Conservation (phyloP, 2,797 vertebrate species). For the Pipistrellus kuhlii region DNA sequence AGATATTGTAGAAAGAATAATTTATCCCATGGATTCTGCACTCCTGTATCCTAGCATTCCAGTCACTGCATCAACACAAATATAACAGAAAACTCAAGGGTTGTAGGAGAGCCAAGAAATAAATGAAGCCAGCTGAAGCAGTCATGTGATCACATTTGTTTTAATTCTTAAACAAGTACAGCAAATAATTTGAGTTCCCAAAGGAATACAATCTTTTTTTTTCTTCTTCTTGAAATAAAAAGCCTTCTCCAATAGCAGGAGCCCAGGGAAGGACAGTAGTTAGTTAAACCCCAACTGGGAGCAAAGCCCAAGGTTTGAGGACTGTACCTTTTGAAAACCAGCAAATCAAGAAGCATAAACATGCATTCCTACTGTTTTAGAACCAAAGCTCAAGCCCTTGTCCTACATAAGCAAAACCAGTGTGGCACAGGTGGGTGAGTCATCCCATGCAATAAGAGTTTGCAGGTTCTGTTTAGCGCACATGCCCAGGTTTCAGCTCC, state of each 20-base stretch:
- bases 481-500: not conserved
- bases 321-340: not conserved
- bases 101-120: not conserved
- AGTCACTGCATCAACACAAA: conserved; percentile 51
- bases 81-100: conserved; percentile 36
- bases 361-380: not conserved
- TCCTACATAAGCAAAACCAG: conserved; percentile 7
- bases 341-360: not conserved
- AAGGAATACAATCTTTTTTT: not conserved
- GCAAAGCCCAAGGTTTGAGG: not conserved
- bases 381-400: not conserved
- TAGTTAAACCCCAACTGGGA: not conserved
- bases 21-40: conserved; percentile 20
- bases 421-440: no score
- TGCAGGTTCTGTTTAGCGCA: not conserved
- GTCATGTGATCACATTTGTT: not conserved
- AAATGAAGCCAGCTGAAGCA: not conserved
- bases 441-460: not conserved
- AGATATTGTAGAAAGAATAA: conserved; percentile 66
- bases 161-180: conserved; percentile 45
- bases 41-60: conserved; percentile 46
- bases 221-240: conserved; percentile 47
- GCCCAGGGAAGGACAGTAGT: not conserved
- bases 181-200: conserved; percentile 19
- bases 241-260: not conserved